Base-by-base conservation (phyloP, 2,797 vertebrate genomes). In the Danio albolineatus region DNA sequence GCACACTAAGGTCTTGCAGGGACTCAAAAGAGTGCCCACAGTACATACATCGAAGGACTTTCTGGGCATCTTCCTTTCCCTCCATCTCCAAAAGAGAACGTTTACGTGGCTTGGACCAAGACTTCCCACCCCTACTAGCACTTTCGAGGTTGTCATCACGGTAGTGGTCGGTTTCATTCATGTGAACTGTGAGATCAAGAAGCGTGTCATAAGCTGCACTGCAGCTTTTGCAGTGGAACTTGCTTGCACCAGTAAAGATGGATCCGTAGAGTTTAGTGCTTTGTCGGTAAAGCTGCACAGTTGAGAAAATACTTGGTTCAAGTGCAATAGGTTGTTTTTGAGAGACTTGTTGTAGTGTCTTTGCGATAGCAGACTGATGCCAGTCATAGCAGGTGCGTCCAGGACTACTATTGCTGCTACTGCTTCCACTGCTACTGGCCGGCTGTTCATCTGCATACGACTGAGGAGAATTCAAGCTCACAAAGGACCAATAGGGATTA, bases 1-100 rank as follows among this genome's bases (percentile, higher is more conserved):
- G 98, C 83, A 99, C 98, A 62, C 98, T 99, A 84, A 99, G 90
- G 89, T 99, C 98, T 91, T 99, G 98, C 71, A 99, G 95, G 28
- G 98, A 99, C 92, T 99, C 98, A 84, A 99, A 99, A 67, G 97
- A 98, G 91, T 99, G 97, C 79, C 98, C 98, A 79, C 98, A 99
- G 88, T 99, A 99, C 98, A 99, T 99, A 87, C 98, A 99, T 88
- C 98, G 98, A 60, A 99, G 89, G 71, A 99, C 98, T 89, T 98
- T 99, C 92, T 99, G 97, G 46, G 97, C 98, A 2, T 99, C 98
- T 81, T 99, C 98, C 82, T 99, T 99, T 21, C 98, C 97, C 82
- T 99, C 98, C 97, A 99, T 98, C 87, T 99, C 98, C 87, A 99
- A 91, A 89, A 99, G 91, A 65, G 98, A 99, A 16, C 98, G 95